These are phyloP conservation scores for Phasianus colchicus DNA, from an alignment of 2,113 vertebrate species.

Conservation along the genomic window DNA sequence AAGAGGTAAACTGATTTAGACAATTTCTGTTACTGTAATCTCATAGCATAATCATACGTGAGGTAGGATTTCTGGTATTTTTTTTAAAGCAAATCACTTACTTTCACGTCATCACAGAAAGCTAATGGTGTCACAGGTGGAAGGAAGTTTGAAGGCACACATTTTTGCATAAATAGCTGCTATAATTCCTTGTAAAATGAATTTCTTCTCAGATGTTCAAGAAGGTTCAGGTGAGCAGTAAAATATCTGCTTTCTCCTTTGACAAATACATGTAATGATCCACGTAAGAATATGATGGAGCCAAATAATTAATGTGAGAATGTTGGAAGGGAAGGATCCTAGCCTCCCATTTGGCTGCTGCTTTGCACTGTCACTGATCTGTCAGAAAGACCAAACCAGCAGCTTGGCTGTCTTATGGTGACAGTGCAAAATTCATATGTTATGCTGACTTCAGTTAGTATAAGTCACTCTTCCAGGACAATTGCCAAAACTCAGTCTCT, in stretches of 20 bases:
- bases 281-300: neutral
- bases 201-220: neutral
- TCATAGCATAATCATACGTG: neutral
- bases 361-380: neutral
- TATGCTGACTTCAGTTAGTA: neutral
- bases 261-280: neutral
- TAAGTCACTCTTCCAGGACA: neutral
- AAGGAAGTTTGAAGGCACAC: neutral
- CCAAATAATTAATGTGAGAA: neutral
- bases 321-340: neutral
- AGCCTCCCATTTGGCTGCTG: neutral
- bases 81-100: neutral
- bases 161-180: neutral
- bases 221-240: neutral
- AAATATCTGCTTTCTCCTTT: neutral
- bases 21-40: neutral
- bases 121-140: neutral
- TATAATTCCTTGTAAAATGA: neutral
- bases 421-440: neutral
- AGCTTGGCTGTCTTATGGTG: accelerated
- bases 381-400: neutral
- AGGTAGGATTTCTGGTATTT: neutral
- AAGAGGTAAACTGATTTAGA: neutral
- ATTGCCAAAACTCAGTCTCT: neutral
- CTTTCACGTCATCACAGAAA: neutral